Conservation (phyloP, 2,113 vertebrate species). For the Coryphaenoides rupestris region DNA sequence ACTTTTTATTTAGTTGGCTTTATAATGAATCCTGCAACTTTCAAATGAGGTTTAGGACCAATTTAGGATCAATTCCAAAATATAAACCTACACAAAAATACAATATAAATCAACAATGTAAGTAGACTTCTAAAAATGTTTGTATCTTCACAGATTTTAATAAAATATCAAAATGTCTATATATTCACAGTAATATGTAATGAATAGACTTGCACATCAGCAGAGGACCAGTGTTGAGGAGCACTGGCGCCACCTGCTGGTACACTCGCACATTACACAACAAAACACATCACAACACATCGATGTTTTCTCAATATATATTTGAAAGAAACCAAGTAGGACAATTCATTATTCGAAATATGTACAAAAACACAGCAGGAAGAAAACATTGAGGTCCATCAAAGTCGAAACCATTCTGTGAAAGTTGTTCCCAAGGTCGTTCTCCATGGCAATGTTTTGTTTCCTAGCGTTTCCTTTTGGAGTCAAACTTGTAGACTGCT, state of each 20-base stretch:
- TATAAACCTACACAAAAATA: background rate
- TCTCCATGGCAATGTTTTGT: too few species aligned
- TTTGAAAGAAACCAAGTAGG: conserved; percentile 12
- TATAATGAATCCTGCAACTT: too few species aligned
- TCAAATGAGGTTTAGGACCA: too few species aligned
- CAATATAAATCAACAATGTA: background rate
- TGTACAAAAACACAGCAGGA: conserved; percentile 36
- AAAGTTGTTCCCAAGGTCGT: too few species aligned
- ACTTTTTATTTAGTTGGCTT: too few species aligned
- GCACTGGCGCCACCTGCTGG: conserved; percentile 71
- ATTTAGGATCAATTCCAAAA: too few species aligned
- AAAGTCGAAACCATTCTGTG: background rate
- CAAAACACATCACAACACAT: background rate
- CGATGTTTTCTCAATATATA: conserved; percentile 20
- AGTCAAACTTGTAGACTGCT: conserved; percentile 91
- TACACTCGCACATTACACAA: background rate
- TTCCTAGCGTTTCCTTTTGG: conserved; percentile 83
- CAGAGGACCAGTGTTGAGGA: conserved; percentile 40
- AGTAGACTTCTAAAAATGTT: too few species aligned
- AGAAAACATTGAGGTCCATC: conserved; percentile 1
- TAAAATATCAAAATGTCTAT: background rate
- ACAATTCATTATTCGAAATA: conserved; percentile 21
- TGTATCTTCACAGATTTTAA: too few species aligned
- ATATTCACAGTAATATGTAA: too few species aligned
- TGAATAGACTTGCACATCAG: too few species aligned